Base-by-base conservation (phyloP, 92 coral and sea anemone genomes). In the Micromussa lordhowensis region DNA sequence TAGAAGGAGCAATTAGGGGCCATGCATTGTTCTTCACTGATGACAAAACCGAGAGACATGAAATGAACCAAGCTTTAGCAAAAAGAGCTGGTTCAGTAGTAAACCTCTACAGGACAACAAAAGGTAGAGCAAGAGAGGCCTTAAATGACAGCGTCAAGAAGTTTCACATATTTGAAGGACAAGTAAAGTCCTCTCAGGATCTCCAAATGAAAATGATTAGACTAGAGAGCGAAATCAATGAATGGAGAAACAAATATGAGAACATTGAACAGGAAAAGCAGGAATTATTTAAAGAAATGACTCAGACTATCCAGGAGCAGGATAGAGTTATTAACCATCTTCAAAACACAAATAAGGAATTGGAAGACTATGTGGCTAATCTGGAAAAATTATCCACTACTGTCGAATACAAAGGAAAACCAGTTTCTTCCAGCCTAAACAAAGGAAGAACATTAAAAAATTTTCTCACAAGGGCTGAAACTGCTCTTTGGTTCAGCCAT, bases 401-500 rank as follows among this genome's bases (percentile, higher is more conserved):
- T 35, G 51, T 31, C 6, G 26, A 82, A 40, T 91, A 88, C 82
- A 85, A 90, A 77, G 93, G 95, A 17, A 87, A 93, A 30, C 90
- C 91, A 68, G 19, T 93, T 73, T 85, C 87, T 55, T 51, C 82
- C 79, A 78, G 80, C 63, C 89, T 80, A 82, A 88, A 91, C 75
- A 93, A 93, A 82, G 79, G 61, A 29, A 92, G 95, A 85, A 94
- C 95, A 77, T 78, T 92, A 32, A 90, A 87, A 86, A 86, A 64
- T 80, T 92, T 89, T 85, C 53, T 90, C 29, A 72, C 91, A 76
- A 88, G 88, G 71, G 96, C 96, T 63, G 90, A 87, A 88, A 87
- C 85, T 75, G 95, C 95, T 14, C 92, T 94, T 72, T 94, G 95
- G 95, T 94, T 94, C 83, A 53, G 92, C n/a, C 81, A 74, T 58